Base-by-base conservation (phyloP, 2,113 vertebrate species). In the Agapornis roseicollis region DNA sequence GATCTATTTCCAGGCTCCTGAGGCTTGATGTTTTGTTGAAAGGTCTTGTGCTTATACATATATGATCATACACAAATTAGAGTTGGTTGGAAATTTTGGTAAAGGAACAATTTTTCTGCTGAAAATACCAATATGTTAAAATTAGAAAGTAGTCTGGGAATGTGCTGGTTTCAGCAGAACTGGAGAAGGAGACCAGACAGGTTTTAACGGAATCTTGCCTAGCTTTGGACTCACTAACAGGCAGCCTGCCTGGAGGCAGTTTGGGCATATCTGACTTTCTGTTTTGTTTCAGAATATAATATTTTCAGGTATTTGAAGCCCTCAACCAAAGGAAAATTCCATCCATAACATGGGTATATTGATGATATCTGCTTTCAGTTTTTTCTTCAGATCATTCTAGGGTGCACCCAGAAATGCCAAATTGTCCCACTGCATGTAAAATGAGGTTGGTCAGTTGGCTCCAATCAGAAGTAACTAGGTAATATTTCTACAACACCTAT, bases 61-160 rank as follows among this genome's bases (percentile, higher is more conserved):
- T 47, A 52, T 13, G 20, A 93, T 50, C 53, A 74, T 66, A 44
- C 55, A 82, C 58, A 65, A 90, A 92, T 85, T 73, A 83, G 37
- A 82, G 28, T 37, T 83, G 79, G 82, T 53, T 50, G 65, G 68
- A 93, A 95, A 93, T 65, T 65, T 46, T 64, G 29, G 74, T 88
- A 82, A 83, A 90, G 60, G 41, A 79, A 73, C 11, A 65, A 9
- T 52, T 89, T 76, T 90, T 89, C 79, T 89, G 44, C 25, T 82
- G 63, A 77, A 91, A 96, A 91, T n/a, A 61, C 44, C 15, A 46
- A 29, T 61, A 53, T 63, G 23, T 41, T 80, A 82, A 85, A 93
- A 91, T 93, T 93, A 93, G 70, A 85, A 93, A 80, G 41, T 47
- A 49, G 81, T 94, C 71, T 76, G 41, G 68, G 82, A 91, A 90